These are phyloP conservation scores for Nomada hirtipes DNA, from an alignment of 2,888 invertebrate species.

Conservation along the genomic window DNA sequence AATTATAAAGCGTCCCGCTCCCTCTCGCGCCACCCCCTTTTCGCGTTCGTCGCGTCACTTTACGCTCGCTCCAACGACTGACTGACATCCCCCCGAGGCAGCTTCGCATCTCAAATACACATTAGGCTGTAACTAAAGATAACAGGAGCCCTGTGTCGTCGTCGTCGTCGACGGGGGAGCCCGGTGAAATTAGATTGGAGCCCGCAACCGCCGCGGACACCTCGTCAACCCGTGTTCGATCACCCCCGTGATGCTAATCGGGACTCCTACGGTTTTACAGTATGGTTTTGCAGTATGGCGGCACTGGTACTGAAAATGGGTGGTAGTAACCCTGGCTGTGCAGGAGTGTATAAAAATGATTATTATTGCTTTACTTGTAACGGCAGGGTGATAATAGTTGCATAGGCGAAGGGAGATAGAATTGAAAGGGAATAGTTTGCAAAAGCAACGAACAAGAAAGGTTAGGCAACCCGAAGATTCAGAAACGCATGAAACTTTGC, in stretches of 20 bases:
- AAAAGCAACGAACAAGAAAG: too few species aligned
- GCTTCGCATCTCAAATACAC: conserved; percentile 80
- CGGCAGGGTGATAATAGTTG: too few species aligned
- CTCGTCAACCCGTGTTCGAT: conserved; percentile 68
- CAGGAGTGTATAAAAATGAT: too few species aligned
- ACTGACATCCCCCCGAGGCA: conserved; percentile 82
- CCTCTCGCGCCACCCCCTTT: conserved; percentile 60
- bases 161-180: conserved; percentile 56
- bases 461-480: too few species aligned
- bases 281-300: too few species aligned
- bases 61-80: conserved; percentile 74
- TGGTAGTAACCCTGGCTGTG: too few species aligned
- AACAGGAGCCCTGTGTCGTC: conserved; percentile 81
- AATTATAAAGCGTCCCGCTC: conserved; percentile 81
- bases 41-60: conserved; percentile 72
- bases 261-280: background rate
- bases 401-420: too few species aligned
- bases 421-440: too few species aligned
- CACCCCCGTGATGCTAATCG: conserved; percentile 75
- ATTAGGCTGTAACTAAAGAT: conserved; percentile 81
- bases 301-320: too few species aligned
- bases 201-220: conserved; percentile 60
- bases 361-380: too few species aligned
- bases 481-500: too few species aligned
- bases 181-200: conserved; percentile 69